Evolutionary conservation across 1,140 invertebrate species (phyloP).

Genomic region (Globodera rostochiensis): DNA sequence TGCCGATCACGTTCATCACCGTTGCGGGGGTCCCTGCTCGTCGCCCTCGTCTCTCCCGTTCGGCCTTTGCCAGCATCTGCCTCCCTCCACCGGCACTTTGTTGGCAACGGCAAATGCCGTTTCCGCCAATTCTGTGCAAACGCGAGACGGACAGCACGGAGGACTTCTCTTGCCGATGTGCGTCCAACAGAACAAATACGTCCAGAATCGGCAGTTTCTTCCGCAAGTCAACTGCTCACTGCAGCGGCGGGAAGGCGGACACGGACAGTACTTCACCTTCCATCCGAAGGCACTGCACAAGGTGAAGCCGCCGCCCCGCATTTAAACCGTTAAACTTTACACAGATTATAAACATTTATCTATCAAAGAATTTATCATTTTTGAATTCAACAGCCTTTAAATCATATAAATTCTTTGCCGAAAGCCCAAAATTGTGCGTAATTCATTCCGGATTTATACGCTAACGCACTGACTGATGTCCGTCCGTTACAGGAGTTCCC

Average conservation of each 20-base stretch:
- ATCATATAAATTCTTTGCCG: too few species aligned
- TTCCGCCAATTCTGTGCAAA: not conserved
- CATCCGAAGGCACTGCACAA: conserved; percentile 60
- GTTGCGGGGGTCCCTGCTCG: not conserved
- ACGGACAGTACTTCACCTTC: conserved; percentile 63
- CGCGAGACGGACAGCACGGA: conserved; percentile 8
- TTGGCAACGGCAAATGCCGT: conserved; percentile 12
- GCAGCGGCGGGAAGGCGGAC: not conserved
- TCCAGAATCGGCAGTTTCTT: conserved; percentile 7
- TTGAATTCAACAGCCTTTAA: too few species aligned
- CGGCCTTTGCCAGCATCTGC: not conserved
- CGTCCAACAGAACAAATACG: conserved; percentile 35
- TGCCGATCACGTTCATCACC: not conserved
- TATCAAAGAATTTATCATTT: too few species aligned
- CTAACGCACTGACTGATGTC: too few species aligned
- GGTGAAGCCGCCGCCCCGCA: not conserved
- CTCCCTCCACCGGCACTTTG: not conserved
- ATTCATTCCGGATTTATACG: too few species aligned
- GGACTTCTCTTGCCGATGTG: conserved; percentile 15
- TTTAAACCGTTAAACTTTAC: not conserved
- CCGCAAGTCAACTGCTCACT: not conserved
- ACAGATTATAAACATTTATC: not conserved
- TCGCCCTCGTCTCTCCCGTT: not conserved
- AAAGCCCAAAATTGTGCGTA: too few species aligned
- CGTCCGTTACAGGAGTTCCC: conserved; percentile 28